phyloP scores from a whole-genome alignment of 2,797 vertebrate species.

The Enteromius thamalakanensis region DNA sequence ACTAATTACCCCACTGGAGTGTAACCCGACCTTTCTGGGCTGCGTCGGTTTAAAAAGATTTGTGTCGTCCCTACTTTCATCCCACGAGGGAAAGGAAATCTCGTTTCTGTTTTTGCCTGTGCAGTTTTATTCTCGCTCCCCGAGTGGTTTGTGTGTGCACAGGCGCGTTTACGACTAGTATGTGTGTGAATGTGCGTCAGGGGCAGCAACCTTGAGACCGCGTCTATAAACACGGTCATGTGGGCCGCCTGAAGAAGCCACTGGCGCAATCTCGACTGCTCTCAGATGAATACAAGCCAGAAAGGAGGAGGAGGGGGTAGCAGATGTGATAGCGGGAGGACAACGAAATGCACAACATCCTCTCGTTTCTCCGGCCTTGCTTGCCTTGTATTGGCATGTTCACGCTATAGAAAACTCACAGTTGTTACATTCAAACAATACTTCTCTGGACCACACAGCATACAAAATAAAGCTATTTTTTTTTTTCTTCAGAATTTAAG shows the following conservation, averaged over 20 bases:
- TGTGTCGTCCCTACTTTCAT: slow-evolving; percentile 30
- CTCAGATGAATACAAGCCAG: slow-evolving; percentile 50
- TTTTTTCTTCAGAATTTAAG: not conserved
- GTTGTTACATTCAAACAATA: not conserved
- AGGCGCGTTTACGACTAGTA: slow-evolving; percentile 46
- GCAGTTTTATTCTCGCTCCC: slow-evolving; percentile 35
- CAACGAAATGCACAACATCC: slow-evolving; percentile 6
- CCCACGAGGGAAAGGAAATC: slow-evolving; percentile 22
- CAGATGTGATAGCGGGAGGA: not conserved
- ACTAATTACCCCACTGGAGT: slow-evolving; percentile 50
- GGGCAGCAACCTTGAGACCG: slow-evolving; percentile 58
- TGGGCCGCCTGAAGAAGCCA: slow-evolving; percentile 56
- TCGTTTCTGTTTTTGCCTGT: slow-evolving; percentile 20
- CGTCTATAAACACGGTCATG: slow-evolving; percentile 63
- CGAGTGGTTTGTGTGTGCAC: slow-evolving; percentile 17
- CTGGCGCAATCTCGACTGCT: slow-evolving; percentile 48
- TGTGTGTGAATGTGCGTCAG: slow-evolving; percentile 43
- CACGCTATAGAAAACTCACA: not conserved
- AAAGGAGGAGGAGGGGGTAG: slow-evolving; percentile 23
- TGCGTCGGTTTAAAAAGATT: slow-evolving; percentile 42
- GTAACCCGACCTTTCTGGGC: slow-evolving; percentile 28
- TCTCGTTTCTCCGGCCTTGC: slow-evolving; percentile 15
- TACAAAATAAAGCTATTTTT: not conserved
- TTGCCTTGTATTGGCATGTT: not conserved
- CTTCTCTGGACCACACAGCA: not conserved